These are phyloP conservation scores for Conus canariensis DNA, from an alignment of 2,888 invertebrate species.

Conservation along the genomic window DNA sequence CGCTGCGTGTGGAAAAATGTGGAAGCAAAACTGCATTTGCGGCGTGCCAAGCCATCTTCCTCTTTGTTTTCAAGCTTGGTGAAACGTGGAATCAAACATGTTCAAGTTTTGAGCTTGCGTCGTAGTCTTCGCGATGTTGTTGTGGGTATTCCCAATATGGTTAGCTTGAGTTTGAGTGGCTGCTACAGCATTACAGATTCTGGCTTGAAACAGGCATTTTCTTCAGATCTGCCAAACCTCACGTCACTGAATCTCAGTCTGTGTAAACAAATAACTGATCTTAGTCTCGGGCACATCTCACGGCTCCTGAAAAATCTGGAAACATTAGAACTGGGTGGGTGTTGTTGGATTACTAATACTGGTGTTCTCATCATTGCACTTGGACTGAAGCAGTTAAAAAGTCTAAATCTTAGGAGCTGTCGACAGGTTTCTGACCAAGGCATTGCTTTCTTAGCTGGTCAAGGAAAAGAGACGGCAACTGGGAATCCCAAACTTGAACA, in stretches of 20 bases:
- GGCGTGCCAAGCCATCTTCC: slow-evolving; percentile 88
- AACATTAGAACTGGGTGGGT: slow-evolving; percentile 93
- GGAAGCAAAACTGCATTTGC: slow-evolving; percentile 92
- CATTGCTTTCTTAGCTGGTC: slow-evolving; percentile 90
- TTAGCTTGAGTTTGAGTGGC: slow-evolving; percentile 93
- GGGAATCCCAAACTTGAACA: slow-evolving; percentile 87
- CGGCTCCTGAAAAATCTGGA: slow-evolving; percentile 91
- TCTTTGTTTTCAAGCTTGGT: slow-evolving; percentile 92
- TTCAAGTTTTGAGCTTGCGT: slow-evolving; percentile 92
- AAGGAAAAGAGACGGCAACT: slow-evolving; percentile 57
- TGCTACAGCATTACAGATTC: slow-evolving; percentile 95
- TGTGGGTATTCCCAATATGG: slow-evolving; percentile 90
- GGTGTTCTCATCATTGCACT: slow-evolving; percentile 92
- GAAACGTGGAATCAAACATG: slow-evolving; percentile 90
- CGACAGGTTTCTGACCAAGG: slow-evolving; percentile 95
- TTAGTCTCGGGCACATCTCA: slow-evolving; percentile 90
- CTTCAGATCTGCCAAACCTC: slow-evolving; percentile 86
- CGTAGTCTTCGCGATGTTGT: slow-evolving; percentile 91
- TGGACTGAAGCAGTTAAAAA: slow-evolving; percentile 90
- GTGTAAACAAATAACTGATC: slow-evolving; percentile 97
- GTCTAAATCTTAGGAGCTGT: slow-evolving; percentile 93
- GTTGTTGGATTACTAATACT: slow-evolving; percentile 93
- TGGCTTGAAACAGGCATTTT: slow-evolving; percentile 90
- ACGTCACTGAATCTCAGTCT: slow-evolving; percentile 91
- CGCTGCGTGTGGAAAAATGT: slow-evolving; percentile 96